phyloP scores from a whole-genome alignment of 2,113 vertebrate species.

The Nyctibius bracteatus region DNA sequence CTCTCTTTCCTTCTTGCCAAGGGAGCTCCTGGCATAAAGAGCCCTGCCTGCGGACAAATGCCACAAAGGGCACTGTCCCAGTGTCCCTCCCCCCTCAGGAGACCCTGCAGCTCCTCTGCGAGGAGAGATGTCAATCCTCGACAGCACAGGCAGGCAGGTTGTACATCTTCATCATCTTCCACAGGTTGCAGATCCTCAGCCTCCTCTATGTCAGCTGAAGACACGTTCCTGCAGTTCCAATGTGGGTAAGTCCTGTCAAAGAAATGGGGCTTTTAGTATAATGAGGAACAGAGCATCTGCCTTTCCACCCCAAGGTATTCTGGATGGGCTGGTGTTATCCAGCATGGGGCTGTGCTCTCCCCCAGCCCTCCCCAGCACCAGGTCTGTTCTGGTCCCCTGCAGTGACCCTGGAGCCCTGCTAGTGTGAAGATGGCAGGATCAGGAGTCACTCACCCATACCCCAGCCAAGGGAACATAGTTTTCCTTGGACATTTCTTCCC shows the following conservation, averaged over 20 bases:
- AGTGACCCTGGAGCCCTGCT: neutral
- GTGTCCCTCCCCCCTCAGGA: neutral
- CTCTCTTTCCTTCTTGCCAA: neutral
- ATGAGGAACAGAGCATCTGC: neutral
- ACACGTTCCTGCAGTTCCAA: neutral
- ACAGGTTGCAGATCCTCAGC: neutral
- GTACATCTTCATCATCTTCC: neutral
- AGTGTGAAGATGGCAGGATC: neutral
- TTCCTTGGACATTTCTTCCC: neutral
- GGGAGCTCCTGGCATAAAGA: neutral
- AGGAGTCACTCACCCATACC: neutral
- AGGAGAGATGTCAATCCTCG: neutral
- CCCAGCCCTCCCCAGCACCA: neutral
- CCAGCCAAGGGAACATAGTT: neutral
- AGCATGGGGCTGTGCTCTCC: neutral
- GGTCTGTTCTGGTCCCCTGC: neutral
- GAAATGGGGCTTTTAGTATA: neutral
- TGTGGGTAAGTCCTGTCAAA: neutral
- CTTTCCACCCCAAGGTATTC: neutral
- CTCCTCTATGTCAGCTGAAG: fast-evolving
- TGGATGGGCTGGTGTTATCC: neutral
- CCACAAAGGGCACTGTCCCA: neutral
- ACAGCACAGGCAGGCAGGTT: neutral
- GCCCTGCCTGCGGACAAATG: neutral
- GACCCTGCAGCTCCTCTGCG: neutral